Evolutionary conservation across 2,113 vertebrate species (phyloP).

Genomic region (Spheniscus mendiculus): DNA sequence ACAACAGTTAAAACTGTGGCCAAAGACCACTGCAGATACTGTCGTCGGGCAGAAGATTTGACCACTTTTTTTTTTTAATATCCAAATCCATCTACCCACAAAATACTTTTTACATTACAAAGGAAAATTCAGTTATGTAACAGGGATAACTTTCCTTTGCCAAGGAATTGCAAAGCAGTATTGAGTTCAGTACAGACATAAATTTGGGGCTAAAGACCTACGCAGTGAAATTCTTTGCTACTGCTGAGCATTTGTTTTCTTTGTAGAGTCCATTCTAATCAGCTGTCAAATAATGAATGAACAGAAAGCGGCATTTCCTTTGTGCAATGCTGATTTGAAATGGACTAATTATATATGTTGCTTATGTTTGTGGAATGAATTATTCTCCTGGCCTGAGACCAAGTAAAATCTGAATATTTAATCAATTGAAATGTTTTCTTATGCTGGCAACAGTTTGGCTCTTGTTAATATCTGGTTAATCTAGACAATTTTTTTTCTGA

Average conservation of each 20-base stretch:
- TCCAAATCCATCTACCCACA: slow-evolving; percentile 40
- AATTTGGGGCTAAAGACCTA: slow-evolving; percentile 29
- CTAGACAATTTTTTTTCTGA: neutral
- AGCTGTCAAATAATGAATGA: slow-evolving; percentile 13
- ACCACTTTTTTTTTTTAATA: neutral
- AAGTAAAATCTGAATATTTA: neutral
- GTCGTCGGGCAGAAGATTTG: neutral
- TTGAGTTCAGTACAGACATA: slow-evolving; percentile 15
- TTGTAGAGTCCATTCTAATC: neutral
- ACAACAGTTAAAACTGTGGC: neutral
- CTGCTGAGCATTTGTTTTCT: slow-evolving; percentile 21
- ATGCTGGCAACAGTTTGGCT: neutral
- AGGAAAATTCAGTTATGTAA: slow-evolving; percentile 58
- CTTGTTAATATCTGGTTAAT: neutral
- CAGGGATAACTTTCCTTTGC: neutral
- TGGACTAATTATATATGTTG: neutral
- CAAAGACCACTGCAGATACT: neutral
- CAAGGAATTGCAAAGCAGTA: slow-evolving; percentile 23
- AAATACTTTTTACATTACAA: slow-evolving; percentile 61
- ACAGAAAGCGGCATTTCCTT: neutral
- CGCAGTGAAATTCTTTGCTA: slow-evolving; percentile 16
- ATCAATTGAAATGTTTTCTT: neutral
- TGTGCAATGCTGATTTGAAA: neutral
- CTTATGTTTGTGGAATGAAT: slow-evolving; percentile 1
- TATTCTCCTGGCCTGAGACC: neutral